phyloP scores from a whole-genome alignment of 2,113 vertebrate species.

The Hiodon alosoides region DNA sequence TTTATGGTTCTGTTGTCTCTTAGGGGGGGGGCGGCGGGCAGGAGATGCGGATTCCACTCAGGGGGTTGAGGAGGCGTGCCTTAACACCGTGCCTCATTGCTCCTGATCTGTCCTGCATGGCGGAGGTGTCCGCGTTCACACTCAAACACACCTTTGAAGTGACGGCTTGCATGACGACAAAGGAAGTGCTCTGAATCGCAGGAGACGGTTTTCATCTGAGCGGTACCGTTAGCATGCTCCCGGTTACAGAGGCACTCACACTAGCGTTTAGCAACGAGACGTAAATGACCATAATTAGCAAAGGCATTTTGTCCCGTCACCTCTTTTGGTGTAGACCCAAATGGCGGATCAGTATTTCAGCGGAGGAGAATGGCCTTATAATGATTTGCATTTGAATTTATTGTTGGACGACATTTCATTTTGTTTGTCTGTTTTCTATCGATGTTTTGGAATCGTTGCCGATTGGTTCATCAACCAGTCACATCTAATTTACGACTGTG shows the following conservation, averaged over 20 bases:
- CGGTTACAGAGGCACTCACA: no score
- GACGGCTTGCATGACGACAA: background rate
- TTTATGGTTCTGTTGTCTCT: no score
- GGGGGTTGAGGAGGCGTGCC: background rate
- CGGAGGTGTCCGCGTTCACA: background rate
- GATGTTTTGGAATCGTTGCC: no score
- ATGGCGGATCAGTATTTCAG: background rate
- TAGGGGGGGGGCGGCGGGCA: no score
- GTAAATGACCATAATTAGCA: constrained; percentile 1
- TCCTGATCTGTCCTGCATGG: background rate
- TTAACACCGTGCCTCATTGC: background rate
- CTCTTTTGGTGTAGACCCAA: background rate
- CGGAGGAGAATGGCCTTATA: no score
- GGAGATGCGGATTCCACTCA: background rate
- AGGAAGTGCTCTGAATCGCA: background rate
- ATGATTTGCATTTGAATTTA: background rate
- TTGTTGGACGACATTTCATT: background rate
- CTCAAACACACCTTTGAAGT: constrained; percentile 10
- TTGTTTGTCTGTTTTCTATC: background rate
- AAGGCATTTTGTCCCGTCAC: background rate
- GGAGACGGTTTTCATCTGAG: background rate
- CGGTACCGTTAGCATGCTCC: background rate
- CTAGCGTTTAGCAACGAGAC: background rate
- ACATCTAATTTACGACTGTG: no score
- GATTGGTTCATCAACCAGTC: no score